phyloP scores from a whole-genome alignment of 1,140 invertebrate genomes.

The Muscidifurax raptorellus region DNA sequence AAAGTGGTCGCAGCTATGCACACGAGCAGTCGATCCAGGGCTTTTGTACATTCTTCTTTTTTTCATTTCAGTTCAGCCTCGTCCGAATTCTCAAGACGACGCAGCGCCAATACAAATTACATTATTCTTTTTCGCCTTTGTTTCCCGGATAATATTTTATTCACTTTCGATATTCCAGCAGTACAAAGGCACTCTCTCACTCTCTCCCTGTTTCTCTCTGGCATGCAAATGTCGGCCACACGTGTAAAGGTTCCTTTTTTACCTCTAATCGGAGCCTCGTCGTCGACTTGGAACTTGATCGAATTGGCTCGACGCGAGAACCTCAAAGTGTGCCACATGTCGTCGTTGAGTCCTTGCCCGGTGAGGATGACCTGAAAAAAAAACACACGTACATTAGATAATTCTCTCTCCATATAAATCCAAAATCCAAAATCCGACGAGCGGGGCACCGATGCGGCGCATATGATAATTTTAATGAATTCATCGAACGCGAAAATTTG shows the following conservation, averaged over 20 bases:
- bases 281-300: slow-evolving; percentile 87
- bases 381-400: slow-evolving; percentile 43
- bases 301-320: slow-evolving; percentile 80
- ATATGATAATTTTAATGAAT: background rate
- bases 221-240: background rate
- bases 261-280: slow-evolving; percentile 88
- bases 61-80: no score
- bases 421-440: no score
- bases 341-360: slow-evolving; percentile 91
- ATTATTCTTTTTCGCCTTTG: slow-evolving; percentile 8
- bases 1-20: slow-evolving; percentile 23
- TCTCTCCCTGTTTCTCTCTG: background rate
- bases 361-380: slow-evolving; percentile 85
- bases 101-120: no score
- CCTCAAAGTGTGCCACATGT: slow-evolving; percentile 94
- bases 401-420: background rate
- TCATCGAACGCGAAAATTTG: no score
- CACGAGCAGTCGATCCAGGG: slow-evolving; percentile 17
- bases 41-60: background rate
- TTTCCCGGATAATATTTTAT: background rate
- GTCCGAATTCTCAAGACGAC: slow-evolving; percentile 16
- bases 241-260: slow-evolving; percentile 67
- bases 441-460: no score
- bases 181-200: background rate
- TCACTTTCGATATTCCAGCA: background rate